Percentiles rank a stretch among this genome's conserved stretches.
phyloP scores from a whole-genome alignment of 1,140 invertebrate genomes.

The Mylabris phalerata region DNA sequence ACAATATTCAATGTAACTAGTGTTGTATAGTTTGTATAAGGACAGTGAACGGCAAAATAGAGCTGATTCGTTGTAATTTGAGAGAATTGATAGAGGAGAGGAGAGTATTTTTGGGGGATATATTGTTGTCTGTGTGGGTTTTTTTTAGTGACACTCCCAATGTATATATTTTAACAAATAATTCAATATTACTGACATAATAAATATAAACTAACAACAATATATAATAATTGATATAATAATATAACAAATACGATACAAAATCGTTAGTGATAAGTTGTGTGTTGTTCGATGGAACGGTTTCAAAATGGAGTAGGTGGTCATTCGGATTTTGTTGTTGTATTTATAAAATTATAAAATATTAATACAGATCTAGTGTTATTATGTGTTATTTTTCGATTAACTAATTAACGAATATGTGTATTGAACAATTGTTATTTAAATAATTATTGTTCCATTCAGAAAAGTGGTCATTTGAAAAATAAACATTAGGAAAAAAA shows the following conservation, averaged over 20 bases:
- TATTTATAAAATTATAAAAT: background rate
- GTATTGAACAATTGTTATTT: no score
- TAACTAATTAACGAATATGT: no score
- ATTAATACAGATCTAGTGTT: no score
- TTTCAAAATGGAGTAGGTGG: constrained; percentile 33
- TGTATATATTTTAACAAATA: background rate
- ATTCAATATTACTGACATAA: background rate
- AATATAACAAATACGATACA: background rate
- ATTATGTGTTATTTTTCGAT: no score
- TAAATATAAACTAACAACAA: background rate
- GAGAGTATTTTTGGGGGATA: background rate
- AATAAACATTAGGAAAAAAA: no score
- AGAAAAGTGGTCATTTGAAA: no score
- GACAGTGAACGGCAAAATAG: no score
- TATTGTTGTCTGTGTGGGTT: background rate
- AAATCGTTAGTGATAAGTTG: background rate
- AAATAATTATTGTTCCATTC: no score
- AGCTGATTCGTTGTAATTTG: constrained; percentile 28
- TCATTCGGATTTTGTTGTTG: constrained; percentile 29
- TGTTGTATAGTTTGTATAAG: background rate
- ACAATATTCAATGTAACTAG: constrained; percentile 8
- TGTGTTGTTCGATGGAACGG: constrained; percentile 4
- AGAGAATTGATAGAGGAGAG: constrained; percentile 18
- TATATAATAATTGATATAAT: background rate
- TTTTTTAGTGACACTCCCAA: background rate